Evolutionary conservation across 1,140 invertebrate genomes (phyloP), one percentile per base, ranked within the genome.

Genomic region (Cryptotermes secundus): DNA sequence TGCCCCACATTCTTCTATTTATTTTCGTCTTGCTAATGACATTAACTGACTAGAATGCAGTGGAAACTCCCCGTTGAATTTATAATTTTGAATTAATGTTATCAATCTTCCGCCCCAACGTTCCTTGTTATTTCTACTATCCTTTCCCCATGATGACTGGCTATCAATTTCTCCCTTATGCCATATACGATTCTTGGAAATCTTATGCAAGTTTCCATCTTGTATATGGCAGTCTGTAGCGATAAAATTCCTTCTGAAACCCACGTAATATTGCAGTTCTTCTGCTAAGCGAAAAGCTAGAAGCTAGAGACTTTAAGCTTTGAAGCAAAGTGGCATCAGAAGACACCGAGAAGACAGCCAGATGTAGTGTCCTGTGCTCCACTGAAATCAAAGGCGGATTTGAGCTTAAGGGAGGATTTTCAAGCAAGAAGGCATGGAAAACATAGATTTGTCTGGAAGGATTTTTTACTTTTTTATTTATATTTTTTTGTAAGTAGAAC

Each of bases 301-400:
- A 72, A 16, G 59, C 59, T 16, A 14, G 3, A n/a, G 26, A 31
- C 59, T 31, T 65, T 65, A 72, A 72, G 59, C 59, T 72, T 12
- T 12, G 26, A 31, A 72, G 59, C 26, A 10, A 72, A 72, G 59
- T 72, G 59, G 59, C 59, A 16, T 72, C 59, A 31, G 26, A 72
- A 26, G n/a, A 49, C 45, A 22, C 3, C 14, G 45, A 49, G 45
- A 49, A 49, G 19, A 22, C 59, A 31, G 59, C 59, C n/a, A 26
- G 9, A 72, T 26, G n/a, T 72, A 72, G 59, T n/a, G 59, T 26
- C 59, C 59, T 72, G 26, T 72, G 59, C 31, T 72, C 59, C 45
- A 38, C 81, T 12, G 83, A 72, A 84, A 84, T 84, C 83, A 84
- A 84, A 84, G 83, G 80, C 83, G 83, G 83, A 84, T 84, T 84